phyloP scores from a whole-genome alignment of 2,888 invertebrate species.

The Podabrus alpinus region DNA sequence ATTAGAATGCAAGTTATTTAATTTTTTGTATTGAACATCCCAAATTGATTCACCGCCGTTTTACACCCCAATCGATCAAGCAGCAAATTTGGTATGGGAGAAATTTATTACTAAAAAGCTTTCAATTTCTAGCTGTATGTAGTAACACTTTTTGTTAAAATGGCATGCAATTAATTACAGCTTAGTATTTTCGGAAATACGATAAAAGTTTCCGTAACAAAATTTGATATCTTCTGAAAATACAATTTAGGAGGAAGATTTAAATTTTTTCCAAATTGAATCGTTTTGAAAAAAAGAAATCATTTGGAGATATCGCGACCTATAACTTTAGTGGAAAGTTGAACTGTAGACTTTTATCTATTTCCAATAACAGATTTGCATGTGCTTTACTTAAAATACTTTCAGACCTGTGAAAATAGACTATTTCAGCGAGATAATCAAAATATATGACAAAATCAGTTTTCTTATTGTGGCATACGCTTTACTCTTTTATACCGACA shows the following conservation, averaged over 20 bases:
- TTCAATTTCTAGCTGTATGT: conserved; percentile 8
- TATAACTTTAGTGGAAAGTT: conserved; percentile 6
- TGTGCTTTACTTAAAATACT: conserved; percentile 20
- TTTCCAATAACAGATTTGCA: conserved; percentile 27
- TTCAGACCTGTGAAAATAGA: conserved; percentile 16
- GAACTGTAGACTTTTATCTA: conserved; percentile 19
- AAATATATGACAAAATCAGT: conserved; percentile 7
- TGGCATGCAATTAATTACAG: conserved; percentile 17
- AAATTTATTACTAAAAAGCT: conserved; percentile 5
- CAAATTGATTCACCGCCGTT: neutral
- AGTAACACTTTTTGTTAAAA: conserved; percentile 10
- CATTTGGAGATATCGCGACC: conserved; percentile 8
- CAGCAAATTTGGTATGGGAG: neutral
- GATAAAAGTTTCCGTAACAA: conserved; percentile 1
- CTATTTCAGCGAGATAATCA: conserved; percentile 17
- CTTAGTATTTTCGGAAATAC: conserved; percentile 9
- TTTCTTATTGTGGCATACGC: neutral
- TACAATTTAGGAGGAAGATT: neutral
- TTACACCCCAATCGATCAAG: conserved; percentile 6
- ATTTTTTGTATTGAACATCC: neutral
- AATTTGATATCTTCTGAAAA: neutral
- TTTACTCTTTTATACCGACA: neutral
- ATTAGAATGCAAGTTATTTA: neutral
- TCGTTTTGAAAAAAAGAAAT: neutral
- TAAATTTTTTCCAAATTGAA: neutral